Evolutionary conservation across 2,113 vertebrate genomes (phyloP), one percentile per base, ranked within the genome.

Genomic region (Pachypanchax playfairii): DNA sequence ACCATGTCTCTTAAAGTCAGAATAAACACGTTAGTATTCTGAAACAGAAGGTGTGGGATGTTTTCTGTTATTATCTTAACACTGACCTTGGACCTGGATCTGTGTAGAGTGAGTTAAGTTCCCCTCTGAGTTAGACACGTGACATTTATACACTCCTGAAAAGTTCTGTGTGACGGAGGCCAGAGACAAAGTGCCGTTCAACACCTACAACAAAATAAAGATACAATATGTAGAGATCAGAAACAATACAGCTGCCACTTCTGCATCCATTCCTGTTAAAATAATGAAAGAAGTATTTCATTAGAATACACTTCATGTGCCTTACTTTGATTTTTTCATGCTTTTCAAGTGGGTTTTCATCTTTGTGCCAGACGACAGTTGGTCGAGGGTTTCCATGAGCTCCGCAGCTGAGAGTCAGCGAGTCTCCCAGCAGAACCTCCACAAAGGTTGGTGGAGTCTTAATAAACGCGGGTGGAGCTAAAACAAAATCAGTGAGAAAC

Each of bases 11-110:
- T 43, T 9, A 9, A 33, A 20, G 17, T 21, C 17, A 9, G 29
- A 4, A 58, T n/a, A n/a, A n/a, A n/a, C n/a, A n/a, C n/a, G n/a
- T n/a, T n/a, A n/a, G n/a, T n/a, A n/a, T n/a, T 50, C 14, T 44
- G 7, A 36, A 29, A 17, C 13, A 21, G 22, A 64, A 41, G 24
- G 13, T 24, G 54, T 36, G 8, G 29, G 31, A 13, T 24, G 22
- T 41, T n/a, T 43, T 57, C 14, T 9, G 43, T 21, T 17, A 51
- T 66, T 25, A 49, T 54, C 25, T 66, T 24, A 41, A 57, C 12
- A 58, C 89, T 87, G 58, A 99, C 97, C 97, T 94, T 96, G 96
- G 70, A 99, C 94, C 10, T 95, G 92, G 67, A 99, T 94, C 0
- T 93, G 93, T 17, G 92, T 96, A 33, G 81, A 85, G 59, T 98